phyloP scores from a whole-genome alignment of 2,888 invertebrate species.

The Calameuta idolon region DNA sequence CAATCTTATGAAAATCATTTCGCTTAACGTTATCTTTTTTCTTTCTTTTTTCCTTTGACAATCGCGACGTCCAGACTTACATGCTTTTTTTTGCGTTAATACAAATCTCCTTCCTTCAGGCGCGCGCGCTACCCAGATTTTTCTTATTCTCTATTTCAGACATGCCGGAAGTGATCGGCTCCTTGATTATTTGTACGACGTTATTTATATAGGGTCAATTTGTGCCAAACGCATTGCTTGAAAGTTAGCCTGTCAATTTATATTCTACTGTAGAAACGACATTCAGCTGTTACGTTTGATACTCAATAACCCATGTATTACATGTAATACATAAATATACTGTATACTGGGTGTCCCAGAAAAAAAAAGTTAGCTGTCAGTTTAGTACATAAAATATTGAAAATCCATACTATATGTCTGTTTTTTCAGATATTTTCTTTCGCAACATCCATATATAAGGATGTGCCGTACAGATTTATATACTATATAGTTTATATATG shows the following conservation, averaged over 20 bases:
- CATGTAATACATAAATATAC: not conserved
- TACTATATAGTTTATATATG: slow-evolving; percentile 19
- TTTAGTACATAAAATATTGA: not conserved
- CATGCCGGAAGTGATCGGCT: not conserved
- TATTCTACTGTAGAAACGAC: not conserved
- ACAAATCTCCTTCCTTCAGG: not conserved
- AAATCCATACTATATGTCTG: not conserved
- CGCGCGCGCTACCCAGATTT: not conserved
- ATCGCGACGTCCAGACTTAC: not conserved
- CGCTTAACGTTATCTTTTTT: too few species aligned
- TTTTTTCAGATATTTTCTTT: not conserved
- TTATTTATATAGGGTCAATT: not conserved
- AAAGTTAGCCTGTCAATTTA: not conserved
- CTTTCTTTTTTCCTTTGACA: not conserved
- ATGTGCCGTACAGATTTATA: slow-evolving; percentile 20
- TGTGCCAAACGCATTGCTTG: not conserved
- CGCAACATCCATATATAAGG: not conserved
- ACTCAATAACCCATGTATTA: not conserved
- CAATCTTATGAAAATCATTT: not conserved
- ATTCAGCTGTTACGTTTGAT: not conserved
- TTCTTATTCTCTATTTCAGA: not conserved
- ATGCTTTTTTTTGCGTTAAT: not conserved
- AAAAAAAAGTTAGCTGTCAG: not conserved
- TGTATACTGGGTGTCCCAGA: not conserved
- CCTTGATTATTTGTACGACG: slow-evolving; percentile 2